These are phyloP conservation scores for Macrotis lagotis DNA, from an alignment of 2,113 vertebrate genomes.

Conservation along the genomic window DNA sequence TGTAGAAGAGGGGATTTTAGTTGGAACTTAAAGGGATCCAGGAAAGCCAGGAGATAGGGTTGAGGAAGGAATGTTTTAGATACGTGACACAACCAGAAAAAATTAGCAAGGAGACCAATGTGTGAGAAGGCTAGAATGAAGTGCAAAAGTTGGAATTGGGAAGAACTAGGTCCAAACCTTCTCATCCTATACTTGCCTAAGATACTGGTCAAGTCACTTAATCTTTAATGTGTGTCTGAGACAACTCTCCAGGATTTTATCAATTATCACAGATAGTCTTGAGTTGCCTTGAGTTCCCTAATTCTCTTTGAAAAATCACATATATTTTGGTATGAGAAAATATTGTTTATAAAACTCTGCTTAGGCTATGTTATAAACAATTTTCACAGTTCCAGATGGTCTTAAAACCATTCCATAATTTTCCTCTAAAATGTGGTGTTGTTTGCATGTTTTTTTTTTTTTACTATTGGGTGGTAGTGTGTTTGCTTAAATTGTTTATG, in stretches of 20 bases:
- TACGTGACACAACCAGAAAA: not conserved
- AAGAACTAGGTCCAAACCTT: not conserved
- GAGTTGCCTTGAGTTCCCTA: not conserved
- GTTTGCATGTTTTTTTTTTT: not conserved
- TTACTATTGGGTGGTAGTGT: not conserved
- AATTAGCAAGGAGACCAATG: not conserved
- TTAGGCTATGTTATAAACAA: slow-evolving; percentile 12
- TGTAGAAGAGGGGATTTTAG: no score
- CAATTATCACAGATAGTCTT: not conserved
- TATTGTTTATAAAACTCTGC: not conserved
- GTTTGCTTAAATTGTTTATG: slow-evolving; percentile 10
- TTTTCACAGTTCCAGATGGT: slow-evolving; percentile 2
- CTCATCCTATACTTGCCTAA: not conserved
- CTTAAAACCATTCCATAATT: not conserved
- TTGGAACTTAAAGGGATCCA: no score
- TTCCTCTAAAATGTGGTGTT: slow-evolving; percentile 19
- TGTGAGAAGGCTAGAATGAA: not conserved
- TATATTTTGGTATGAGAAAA: not conserved
- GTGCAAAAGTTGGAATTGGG: not conserved
- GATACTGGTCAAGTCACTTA: not conserved
- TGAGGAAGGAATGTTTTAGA: no score
- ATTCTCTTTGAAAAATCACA: not conserved
- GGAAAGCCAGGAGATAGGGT: no score
- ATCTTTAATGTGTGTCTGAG: not conserved
- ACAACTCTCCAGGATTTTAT: not conserved